These are phyloP conservation scores for Caenorhabditis parvicauda DNA, from an alignment of 2,888 invertebrate genomes.

Conservation along the genomic window DNA sequence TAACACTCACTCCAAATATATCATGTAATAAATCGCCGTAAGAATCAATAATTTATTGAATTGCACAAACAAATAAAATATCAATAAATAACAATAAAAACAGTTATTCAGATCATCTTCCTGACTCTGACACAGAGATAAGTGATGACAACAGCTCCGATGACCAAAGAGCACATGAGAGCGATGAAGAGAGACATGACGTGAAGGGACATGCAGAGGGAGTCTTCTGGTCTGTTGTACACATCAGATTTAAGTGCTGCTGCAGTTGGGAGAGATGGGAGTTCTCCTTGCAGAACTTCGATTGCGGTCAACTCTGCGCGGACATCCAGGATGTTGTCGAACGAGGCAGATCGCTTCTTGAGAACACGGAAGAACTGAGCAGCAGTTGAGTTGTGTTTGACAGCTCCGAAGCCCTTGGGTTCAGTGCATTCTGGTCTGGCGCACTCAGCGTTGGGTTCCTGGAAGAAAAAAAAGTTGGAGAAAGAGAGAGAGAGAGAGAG, in stretches of 20 bases:
- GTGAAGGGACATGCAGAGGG: conserved; percentile 18
- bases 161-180: conserved; percentile 3
- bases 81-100: neutral
- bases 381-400: conserved; percentile 26
- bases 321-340: conserved; percentile 56
- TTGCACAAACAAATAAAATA: neutral
- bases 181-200: conserved; percentile 13
- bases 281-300: conserved; percentile 50
- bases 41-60: conserved; percentile 3
- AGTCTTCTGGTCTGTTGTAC: conserved; percentile 1
- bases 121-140: conserved; percentile 12
- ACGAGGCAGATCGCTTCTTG: conserved; percentile 45
- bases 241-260: neutral
- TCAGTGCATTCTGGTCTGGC: conserved; percentile 10
- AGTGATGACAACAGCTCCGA: conserved; percentile 18
- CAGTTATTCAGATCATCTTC: conserved; percentile 1
- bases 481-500: neutral
- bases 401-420: conserved; percentile 57
- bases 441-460: neutral
- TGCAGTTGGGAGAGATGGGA: conserved; percentile 10
- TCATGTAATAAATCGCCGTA: too few relatives aligned
- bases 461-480: conserved; percentile 2
- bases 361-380: conserved; percentile 49
- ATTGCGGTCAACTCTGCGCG: conserved; percentile 57
- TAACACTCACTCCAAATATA: too few relatives aligned